phyloP scores from a whole-genome alignment of 2,797 vertebrate species.

The Catamblyrhynchus diadema region DNA sequence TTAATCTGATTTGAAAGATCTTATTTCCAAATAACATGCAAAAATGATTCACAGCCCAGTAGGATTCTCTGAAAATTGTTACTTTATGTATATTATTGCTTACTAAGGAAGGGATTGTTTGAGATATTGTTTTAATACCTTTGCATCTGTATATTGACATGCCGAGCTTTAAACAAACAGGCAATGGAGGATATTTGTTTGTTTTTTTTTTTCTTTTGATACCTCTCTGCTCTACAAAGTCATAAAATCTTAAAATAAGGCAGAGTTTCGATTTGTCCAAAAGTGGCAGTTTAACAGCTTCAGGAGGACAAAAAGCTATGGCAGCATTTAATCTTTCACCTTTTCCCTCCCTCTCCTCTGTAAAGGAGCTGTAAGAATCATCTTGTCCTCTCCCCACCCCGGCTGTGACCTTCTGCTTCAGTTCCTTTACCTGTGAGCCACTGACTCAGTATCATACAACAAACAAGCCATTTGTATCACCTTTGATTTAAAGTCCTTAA shows the following conservation, averaged over 20 bases:
- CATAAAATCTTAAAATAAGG: background rate
- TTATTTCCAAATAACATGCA: background rate
- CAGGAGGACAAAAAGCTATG: background rate
- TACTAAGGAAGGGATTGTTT: background rate
- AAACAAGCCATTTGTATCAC: background rate
- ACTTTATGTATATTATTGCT: background rate
- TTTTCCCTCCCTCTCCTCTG: background rate
- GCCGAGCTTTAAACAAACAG: background rate
- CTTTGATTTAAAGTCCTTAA: background rate
- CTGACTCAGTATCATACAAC: background rate
- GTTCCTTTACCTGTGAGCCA: background rate
- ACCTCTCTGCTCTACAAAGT: background rate
- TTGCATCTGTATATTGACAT: background rate
- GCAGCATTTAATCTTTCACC: background rate
- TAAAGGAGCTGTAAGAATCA: background rate
- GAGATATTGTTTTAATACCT: background rate
- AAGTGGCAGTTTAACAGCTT: background rate
- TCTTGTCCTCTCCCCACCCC: background rate
- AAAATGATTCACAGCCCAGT: background rate
- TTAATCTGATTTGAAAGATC: background rate
- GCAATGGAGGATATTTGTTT: background rate
- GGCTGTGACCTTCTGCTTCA: background rate
- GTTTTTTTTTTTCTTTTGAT: rapidly evolving
- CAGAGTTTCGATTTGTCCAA: background rate
- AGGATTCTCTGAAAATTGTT: background rate